phyloP scores from a whole-genome alignment of 53 echinoderm and acorn worm species.

The Paracentrotus lividus region DNA sequence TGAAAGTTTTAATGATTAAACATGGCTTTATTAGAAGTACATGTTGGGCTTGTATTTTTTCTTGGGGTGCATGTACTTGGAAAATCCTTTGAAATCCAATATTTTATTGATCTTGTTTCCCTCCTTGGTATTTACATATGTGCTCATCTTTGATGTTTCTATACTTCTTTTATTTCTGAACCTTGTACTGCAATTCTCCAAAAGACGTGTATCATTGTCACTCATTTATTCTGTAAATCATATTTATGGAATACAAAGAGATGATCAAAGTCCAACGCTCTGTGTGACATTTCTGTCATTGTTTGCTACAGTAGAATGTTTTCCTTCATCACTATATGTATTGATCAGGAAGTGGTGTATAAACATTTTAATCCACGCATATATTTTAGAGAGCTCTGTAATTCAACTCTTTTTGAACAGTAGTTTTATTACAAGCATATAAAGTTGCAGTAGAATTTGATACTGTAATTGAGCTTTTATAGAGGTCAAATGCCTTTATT shows the following conservation, averaged over 20 bases:
- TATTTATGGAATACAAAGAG: neutral
- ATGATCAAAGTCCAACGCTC: neutral
- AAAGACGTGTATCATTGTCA: neutral
- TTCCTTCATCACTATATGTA: neutral
- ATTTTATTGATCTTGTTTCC: too few relatives aligned
- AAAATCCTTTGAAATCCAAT: too few relatives aligned
- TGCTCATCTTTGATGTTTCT: too few relatives aligned
- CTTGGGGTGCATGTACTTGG: neutral
- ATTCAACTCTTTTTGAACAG: neutral
- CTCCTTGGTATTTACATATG: neutral
- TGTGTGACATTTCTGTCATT: neutral
- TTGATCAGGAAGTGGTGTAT: conserved; percentile 12
- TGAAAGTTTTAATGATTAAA: neutral
- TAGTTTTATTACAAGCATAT: neutral
- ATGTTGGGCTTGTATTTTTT: neutral
- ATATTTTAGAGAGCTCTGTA: neutral
- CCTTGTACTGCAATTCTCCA: neutral
- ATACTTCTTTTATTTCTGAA: neutral
- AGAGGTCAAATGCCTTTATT: neutral
- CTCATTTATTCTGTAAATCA: neutral
- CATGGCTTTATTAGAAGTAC: too few relatives aligned
- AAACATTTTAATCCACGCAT: neutral
- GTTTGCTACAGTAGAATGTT: neutral
- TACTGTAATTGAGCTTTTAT: neutral
- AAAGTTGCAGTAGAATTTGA: neutral